A percentile compares a stretch with the other conserved stretches of the same genome.
These are phyloP conservation scores for Clytia hemisphaerica DNA, from an alignment of 30 jellyfish, hydroid and myxozoan species.

Conservation along the genomic window DNA sequence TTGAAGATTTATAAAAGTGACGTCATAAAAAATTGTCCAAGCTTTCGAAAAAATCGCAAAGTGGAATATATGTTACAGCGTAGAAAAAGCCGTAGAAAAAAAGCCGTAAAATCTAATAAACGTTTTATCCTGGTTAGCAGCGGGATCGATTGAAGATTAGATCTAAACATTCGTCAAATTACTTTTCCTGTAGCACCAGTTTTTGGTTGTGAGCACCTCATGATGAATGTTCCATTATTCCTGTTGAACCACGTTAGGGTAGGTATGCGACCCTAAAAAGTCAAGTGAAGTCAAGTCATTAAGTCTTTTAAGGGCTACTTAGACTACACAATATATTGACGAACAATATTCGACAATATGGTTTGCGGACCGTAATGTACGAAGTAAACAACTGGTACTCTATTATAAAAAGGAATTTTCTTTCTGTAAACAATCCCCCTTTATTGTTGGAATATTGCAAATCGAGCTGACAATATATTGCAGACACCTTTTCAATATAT, in stretches of 20 bases:
- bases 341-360: too few relatives aligned
- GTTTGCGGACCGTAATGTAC: too few relatives aligned
- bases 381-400: too few relatives aligned
- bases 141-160: not conserved
- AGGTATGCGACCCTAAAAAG: slow-evolving; percentile 79
- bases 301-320: too few relatives aligned
- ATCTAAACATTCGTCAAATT: not conserved
- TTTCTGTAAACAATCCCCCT: too few relatives aligned
- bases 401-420: too few relatives aligned
- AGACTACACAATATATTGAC: too few relatives aligned
- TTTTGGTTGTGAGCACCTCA: slow-evolving; percentile 91
- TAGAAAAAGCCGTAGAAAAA: not conserved
- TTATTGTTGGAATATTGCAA: too few relatives aligned
- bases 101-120: not conserved
- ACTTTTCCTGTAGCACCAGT: slow-evolving; percentile 90
- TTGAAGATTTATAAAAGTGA: too few relatives aligned
- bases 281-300: not conserved
- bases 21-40: too few relatives aligned
- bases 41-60: not conserved
- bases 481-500: too few relatives aligned
- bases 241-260: slow-evolving; percentile 64
- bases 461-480: too few relatives aligned
- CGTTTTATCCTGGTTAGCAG: not conserved
- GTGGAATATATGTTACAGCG: not conserved
- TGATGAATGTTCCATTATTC: slow-evolving; percentile 55